Evolutionary conservation across 2,113 vertebrate genomes (phyloP).

Genomic region (Castor canadensis): DNA sequence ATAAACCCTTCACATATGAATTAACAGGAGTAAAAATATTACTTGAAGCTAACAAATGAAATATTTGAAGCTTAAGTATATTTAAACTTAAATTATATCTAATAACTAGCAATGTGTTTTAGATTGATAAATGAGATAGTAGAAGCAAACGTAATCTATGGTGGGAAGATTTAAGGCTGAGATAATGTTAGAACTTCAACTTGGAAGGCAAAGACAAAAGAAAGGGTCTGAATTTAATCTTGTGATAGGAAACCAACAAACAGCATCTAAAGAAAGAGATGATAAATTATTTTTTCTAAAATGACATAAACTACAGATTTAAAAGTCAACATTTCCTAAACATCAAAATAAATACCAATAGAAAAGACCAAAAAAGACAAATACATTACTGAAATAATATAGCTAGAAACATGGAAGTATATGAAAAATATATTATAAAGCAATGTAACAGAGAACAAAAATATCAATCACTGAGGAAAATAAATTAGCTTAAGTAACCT

Average conservation of each 20-base stretch:
- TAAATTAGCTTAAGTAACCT: background rate
- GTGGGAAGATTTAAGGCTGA: background rate
- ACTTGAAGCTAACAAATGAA: background rate
- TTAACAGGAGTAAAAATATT: background rate
- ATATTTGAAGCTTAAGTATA: background rate
- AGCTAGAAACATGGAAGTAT: background rate
- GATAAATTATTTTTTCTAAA: background rate
- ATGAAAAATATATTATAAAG: background rate
- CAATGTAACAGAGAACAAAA: background rate
- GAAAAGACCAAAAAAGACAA: background rate
- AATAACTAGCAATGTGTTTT: background rate
- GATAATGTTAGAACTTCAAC: background rate
- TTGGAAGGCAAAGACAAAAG: background rate
- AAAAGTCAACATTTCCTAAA: background rate
- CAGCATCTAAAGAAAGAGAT: background rate
- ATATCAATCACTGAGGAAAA: background rate
- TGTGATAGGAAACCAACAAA: background rate
- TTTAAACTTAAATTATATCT: background rate
- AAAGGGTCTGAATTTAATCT: background rate
- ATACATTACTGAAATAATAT: background rate
- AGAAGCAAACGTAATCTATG: background rate
- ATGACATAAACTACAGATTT: background rate
- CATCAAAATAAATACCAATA: background rate
- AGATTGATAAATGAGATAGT: background rate
- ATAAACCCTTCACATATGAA: background rate